phyloP scores from a whole-genome alignment of 1,140 invertebrate species.

The Rhynchophorus ferrugineus region DNA sequence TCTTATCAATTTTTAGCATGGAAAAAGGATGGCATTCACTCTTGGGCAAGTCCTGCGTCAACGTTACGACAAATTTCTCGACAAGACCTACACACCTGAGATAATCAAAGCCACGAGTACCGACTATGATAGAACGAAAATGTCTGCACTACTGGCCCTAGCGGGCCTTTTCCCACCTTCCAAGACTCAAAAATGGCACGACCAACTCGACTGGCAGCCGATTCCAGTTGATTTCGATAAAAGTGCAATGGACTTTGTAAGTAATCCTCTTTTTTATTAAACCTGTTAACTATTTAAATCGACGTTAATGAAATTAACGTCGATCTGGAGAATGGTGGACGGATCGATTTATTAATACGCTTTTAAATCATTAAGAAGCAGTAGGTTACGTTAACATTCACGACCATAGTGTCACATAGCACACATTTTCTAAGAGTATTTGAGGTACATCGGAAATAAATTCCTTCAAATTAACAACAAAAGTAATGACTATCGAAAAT shows the following conservation, averaged over 20 bases:
- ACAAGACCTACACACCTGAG: slow-evolving; percentile 50
- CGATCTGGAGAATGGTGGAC: no score
- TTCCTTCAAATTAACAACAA: no score
- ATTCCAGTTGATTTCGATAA: slow-evolving; percentile 46
- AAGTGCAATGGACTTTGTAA: slow-evolving; percentile 44
- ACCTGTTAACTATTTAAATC: no score
- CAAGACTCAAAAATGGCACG: slow-evolving; percentile 42
- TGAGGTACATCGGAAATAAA: no score
- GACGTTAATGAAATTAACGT: no score
- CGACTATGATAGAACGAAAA: slow-evolving; percentile 52
- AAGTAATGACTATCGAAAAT: no score
- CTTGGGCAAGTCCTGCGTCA: slow-evolving; percentile 53
- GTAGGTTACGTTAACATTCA: no score
- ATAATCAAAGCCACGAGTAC: slow-evolving; percentile 29
- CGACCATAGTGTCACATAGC: no score
- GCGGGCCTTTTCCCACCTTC: slow-evolving; percentile 44
- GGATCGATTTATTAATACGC: no score
- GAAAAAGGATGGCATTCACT: slow-evolving; percentile 49
- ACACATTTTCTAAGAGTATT: no score
- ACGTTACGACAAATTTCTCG: slow-evolving; percentile 55
- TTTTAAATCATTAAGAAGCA: no score
- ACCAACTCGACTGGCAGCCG: slow-evolving; percentile 45
- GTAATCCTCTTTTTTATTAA: no score
- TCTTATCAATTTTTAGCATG: slow-evolving; percentile 29
- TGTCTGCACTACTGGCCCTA: slow-evolving; percentile 48